Base-by-base conservation (phyloP, 2,888 invertebrate species). In the Phortica magna region DNA sequence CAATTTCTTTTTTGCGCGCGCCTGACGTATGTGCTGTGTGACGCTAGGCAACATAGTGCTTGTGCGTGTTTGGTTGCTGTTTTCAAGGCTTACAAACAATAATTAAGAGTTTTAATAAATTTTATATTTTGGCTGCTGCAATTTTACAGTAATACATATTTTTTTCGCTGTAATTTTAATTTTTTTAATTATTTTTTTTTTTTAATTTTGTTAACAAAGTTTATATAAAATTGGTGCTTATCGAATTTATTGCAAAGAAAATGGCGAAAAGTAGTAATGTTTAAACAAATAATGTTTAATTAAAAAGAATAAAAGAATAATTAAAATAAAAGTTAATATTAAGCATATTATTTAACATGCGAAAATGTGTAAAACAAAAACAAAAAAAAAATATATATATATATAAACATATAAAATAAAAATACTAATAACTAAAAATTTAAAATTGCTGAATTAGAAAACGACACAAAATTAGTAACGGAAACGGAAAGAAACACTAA, bases 361-460 rank as follows among this genome's bases (percentile, higher is more conserved):
- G 17, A 48, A 57, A 59, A 59, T 14, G 10, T 74, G 78, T 79
- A 75, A 76, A 43, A 43, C 31, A 75, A 39, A 53, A 42, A 64
- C 42, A 64, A 70, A 19, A 14, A n/a, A 75, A 72, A 59, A 80
- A 59, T 7, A 68, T 7, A 19, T 55, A 70, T 41, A 61, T 14
- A 48, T 14, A 75, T 79, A 73, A 79, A 79, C 71, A 64, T 77
- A 78, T 39, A 17, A 77, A 41, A 59, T 55, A 43, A 22, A 76
- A 74, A 77, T 59, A 80, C 41, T 65, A 78, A 73, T 73, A 76
- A 48, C 67, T 53, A 42, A 19, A 43, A 76, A 67, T 19, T n/a
- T 57, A 71, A 84, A 80, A 82, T 88, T 89, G 90, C 88, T 89
- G 88, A 89, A 89, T 88, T 89, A 89, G 85, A 76, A 77, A 67